Evolutionary conservation across 2,113 vertebrate species (phyloP), one percentile per base, ranked within the genome.

Genomic region (Indicator indicator): DNA sequence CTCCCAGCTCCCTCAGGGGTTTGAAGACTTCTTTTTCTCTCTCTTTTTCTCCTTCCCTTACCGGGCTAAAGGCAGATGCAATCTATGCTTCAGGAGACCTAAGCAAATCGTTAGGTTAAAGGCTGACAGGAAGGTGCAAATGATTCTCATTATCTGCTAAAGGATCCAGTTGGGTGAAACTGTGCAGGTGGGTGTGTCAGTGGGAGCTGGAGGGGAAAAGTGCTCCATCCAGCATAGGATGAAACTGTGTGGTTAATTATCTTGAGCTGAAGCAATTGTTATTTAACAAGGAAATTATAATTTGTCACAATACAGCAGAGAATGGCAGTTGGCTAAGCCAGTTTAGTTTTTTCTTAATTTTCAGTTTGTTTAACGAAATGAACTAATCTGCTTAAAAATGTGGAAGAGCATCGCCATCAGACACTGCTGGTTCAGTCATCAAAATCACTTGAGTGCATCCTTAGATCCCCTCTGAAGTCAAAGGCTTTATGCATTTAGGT

Each of bases 201-300:
- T 88, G 83, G 73, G 91, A 93, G 93, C 87, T 94, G 79, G 91
- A 94, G 50, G 48, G 65, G 77, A 60, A 89, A 96, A 81, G 72
- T 73, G 54, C 52, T 97, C 59, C 67, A 77, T 95, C 83, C 95
- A 36, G 36, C 36, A 36, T 36, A 82, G 58, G 84, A 91, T 74
- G 80, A 97, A 97, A 95, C 16, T n/a, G 80, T 70, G 90, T 7
- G 21, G 92, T 90, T 97, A 97, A 98, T 96, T 96, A 95, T 59
- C 70, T 74, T 5, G 73, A 93, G 86, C 76, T 91, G 94, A 89
- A 93, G 88, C 83, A 88, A 94, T 79, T 91, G 88, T 91, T 95
- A 89, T 90, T 97, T 97, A 95, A 97, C 82, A 94, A 91, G 88
- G 69, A 90, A 96, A 95, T 94, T 64, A 92, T 74, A 95, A 96